Percentiles rank a stretch among this genome's conserved stretches.
These are phyloP conservation scores for Zaprionus tsacasi DNA, from an alignment of 1,140 invertebrate genomes.

Conservation along the genomic window DNA sequence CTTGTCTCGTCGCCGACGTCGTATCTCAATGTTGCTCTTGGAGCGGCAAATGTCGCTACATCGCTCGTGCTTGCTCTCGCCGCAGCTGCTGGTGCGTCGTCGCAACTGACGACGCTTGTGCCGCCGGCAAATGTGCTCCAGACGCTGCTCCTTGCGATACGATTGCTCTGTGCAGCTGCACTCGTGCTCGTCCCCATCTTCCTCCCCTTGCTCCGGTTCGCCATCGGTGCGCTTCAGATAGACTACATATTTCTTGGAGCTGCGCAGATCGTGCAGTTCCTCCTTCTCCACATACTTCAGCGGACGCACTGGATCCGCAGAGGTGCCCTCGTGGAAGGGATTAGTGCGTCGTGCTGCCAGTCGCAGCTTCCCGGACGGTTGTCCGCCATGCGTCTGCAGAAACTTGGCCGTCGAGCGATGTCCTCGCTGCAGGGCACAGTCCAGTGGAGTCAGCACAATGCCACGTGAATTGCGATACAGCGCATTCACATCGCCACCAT, in stretches of 20 bases:
- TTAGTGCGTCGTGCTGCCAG: constrained; percentile 75
- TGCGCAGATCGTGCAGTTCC: constrained; percentile 75
- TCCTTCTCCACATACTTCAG: constrained; percentile 80
- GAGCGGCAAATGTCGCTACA: constrained; percentile 79
- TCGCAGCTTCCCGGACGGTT: constrained; percentile 89
- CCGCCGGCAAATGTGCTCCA: constrained; percentile 59
- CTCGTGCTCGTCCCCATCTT: constrained; percentile 21
- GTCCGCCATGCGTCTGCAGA: constrained; percentile 94
- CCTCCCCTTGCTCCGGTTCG: constrained; percentile 9
- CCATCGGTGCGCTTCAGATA: constrained; percentile 74
- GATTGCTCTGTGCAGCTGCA: constrained; percentile 79
- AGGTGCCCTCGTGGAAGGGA: constrained; percentile 70
- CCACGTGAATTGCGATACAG: constrained; percentile 93
- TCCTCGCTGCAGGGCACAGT: constrained; percentile 94
- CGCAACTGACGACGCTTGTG: constrained; percentile 61
- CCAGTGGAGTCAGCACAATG: constrained; percentile 93
- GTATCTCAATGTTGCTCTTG: constrained; percentile 83
- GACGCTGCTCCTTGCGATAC: constrained; percentile 70
- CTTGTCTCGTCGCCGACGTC: constrained; percentile 40
- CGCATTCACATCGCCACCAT: constrained; percentile 92
- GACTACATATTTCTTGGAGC: constrained; percentile 78
- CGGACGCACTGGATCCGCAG: constrained; percentile 69
- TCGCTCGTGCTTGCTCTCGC: constrained; percentile 67
- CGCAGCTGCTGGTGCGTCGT: constrained; percentile 78
- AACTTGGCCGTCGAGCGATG: constrained; percentile 96